Percentiles rank a stretch among this genome's conserved stretches.
Conservation (phyloP, 2,888 invertebrate genomes). For the Hylaea fasciaria region DNA sequence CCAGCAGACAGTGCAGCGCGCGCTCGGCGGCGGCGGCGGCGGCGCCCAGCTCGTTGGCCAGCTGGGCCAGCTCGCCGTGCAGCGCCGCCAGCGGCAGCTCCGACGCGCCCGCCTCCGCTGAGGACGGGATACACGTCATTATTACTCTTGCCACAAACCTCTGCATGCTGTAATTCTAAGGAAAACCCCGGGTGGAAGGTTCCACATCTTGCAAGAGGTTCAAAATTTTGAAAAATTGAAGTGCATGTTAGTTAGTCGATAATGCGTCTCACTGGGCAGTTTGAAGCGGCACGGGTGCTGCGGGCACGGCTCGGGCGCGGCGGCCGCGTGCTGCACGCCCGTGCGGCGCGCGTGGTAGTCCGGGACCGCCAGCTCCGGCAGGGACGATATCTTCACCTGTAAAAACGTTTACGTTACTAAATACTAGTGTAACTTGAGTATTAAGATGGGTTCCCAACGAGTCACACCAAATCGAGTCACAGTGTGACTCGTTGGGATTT, state of each 20-base stretch:
- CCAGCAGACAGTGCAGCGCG: conserved; percentile 62
- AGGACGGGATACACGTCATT: no score
- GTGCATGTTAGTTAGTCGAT: no score
- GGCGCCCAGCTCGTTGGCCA: conserved; percentile 51
- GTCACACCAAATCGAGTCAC: no score
- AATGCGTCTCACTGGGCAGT: conserved; percentile 63
- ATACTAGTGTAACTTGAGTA: no score
- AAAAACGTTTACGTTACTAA: conserved; percentile 33
- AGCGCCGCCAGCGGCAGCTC: conserved; percentile 63
- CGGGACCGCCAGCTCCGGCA: conserved; percentile 58
- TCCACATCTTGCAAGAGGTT: no score
- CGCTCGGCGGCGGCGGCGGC: conserved; percentile 53
- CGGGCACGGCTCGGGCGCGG: conserved; percentile 65
- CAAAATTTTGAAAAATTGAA: not conserved
- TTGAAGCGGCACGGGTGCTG: conserved; percentile 71
- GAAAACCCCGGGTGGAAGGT: no score
- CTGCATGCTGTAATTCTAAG: no score
- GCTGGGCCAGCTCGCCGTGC: conserved; percentile 62
- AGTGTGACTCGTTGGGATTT: no score
- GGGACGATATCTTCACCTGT: conserved; percentile 59
- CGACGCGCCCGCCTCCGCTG: conserved; percentile 55
- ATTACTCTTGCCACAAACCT: no score
- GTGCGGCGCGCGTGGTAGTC: conserved; percentile 46
- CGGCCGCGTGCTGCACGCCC: conserved; percentile 49
- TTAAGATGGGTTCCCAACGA: no score